These are phyloP conservation scores for Brachyhypopomus occidentalis DNA, from an alignment of 2,113 vertebrate species.

Conservation along the genomic window DNA sequence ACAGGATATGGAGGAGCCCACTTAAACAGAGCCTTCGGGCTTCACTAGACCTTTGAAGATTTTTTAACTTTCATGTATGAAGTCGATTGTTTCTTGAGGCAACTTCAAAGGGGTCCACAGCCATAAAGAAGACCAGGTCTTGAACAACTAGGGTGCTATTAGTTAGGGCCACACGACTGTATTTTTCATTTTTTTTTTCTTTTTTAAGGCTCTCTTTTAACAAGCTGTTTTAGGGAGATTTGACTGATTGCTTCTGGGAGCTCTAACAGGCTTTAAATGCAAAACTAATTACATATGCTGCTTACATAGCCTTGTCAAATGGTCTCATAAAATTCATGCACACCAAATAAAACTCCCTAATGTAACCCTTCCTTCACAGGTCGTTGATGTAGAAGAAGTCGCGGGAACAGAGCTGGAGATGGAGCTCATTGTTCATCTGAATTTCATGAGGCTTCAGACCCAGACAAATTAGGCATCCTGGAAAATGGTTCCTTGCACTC, in stretches of 20 bases:
- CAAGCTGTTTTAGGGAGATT: not conserved
- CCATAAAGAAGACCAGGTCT: slow-evolving; percentile 59
- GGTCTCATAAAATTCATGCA: slow-evolving; percentile 26
- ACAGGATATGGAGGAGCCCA: slow-evolving; percentile 10
- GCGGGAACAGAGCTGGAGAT: slow-evolving; percentile 31
- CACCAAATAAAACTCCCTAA: slow-evolving; percentile 22
- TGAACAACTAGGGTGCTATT: slow-evolving; percentile 37
- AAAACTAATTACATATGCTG: not conserved
- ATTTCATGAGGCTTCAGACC: slow-evolving; percentile 46
- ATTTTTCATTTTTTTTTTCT: slow-evolving; percentile 1
- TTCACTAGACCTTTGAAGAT: slow-evolving; percentile 68
- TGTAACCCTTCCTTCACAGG: not conserved
- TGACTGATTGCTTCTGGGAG: not conserved
- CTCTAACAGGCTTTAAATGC: slow-evolving; percentile 4
- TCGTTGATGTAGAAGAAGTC: slow-evolving; percentile 9
- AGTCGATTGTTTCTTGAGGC: slow-evolving; percentile 74
- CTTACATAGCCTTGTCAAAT: slow-evolving; percentile 1
- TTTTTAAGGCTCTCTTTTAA: slow-evolving; percentile 12
- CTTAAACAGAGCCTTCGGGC: slow-evolving; percentile 64
- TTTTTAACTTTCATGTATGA: slow-evolving; percentile 69
- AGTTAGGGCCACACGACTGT: slow-evolving; percentile 32
- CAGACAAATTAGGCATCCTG: slow-evolving; percentile 39
- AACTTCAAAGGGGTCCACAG: slow-evolving; percentile 67
- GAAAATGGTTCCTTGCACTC: slow-evolving; percentile 27
- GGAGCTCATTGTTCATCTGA: slow-evolving; percentile 27